phyloP scores from a whole-genome alignment of 1,140 invertebrate species.

The Pygmarrhopalites habei region DNA sequence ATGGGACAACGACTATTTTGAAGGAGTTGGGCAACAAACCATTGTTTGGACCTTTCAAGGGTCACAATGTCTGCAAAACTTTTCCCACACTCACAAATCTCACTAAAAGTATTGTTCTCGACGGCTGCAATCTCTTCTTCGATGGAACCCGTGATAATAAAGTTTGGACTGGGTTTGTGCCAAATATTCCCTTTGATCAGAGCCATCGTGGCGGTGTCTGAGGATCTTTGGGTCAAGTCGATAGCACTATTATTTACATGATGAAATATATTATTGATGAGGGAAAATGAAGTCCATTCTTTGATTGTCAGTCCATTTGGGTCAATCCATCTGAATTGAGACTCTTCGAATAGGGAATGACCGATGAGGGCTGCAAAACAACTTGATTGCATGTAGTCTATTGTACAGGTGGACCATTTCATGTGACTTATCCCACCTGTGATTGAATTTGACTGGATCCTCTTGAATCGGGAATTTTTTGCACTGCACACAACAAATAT shows the following conservation, averaged over 20 bases:
- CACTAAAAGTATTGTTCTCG: conserved; percentile 22
- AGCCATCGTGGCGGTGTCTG: background rate
- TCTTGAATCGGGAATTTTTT: conserved; percentile 53
- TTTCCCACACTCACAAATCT: conserved; percentile 28
- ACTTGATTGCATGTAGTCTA: conserved; percentile 13
- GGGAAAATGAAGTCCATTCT: conserved; percentile 25
- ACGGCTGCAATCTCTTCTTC: conserved; percentile 16
- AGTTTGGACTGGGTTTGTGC: conserved; percentile 24
- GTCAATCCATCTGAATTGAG: conserved; percentile 14
- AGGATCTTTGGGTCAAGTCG: conserved; percentile 25
- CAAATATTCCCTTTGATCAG: conserved; percentile 28
- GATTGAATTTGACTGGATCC: conserved; percentile 53
- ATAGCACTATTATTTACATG: conserved; percentile 28
- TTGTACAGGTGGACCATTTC: conserved; percentile 41
- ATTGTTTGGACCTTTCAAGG: conserved; percentile 17
- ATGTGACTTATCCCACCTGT: conserved; percentile 57
- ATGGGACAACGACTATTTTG: conserved; percentile 32
- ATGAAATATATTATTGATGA: conserved; percentile 29
- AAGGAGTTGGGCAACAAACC: conserved; percentile 30
- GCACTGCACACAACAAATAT: too few species aligned
- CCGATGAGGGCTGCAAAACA: conserved; percentile 19
- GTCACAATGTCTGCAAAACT: conserved; percentile 15
- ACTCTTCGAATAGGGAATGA: conserved; percentile 7
- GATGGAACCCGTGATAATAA: conserved; percentile 22
- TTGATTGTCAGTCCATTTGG: conserved; percentile 24